Evolutionary conservation across 2,888 invertebrate genomes (phyloP).

Genomic region (Synergus gifuensis): DNA sequence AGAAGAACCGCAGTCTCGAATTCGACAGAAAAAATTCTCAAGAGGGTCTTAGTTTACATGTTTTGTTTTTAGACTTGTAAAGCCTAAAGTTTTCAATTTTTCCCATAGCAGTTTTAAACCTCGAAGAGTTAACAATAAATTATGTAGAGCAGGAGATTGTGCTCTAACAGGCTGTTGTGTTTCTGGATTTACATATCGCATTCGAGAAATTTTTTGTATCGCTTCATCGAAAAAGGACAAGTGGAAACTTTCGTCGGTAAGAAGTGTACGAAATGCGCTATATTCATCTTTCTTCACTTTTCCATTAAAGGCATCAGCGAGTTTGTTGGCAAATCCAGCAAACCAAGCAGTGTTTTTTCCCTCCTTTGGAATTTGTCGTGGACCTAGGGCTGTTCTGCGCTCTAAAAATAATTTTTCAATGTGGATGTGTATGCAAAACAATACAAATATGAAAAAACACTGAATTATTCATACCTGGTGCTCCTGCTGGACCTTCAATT

Average conservation of each 20-base stretch:
- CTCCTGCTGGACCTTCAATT: too few relatives aligned
- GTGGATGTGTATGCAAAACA: too few relatives aligned
- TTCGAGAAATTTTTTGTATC: not conserved
- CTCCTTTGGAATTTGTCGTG: too few relatives aligned
- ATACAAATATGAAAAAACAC: too few relatives aligned
- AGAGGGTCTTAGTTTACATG: not conserved
- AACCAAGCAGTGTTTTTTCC: too few relatives aligned
- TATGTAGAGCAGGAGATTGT: not conserved
- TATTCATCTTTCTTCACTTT: not conserved
- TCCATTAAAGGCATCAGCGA: not conserved
- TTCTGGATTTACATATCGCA: not conserved
- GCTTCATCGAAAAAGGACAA: not conserved
- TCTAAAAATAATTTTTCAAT: too few relatives aligned
- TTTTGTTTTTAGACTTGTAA: not conserved
- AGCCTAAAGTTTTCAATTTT: not conserved
- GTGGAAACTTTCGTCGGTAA: not conserved
- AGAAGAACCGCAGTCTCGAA: not conserved
- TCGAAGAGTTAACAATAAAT: not conserved
- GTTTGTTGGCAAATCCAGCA: not conserved
- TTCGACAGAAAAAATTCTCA: constrained; percentile 1
- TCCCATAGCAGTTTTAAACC: not conserved
- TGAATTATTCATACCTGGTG: too few relatives aligned
- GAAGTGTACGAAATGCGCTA: not conserved
- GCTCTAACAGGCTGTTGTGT: not conserved
- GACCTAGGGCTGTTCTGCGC: too few relatives aligned